A percentile compares a stretch with the other conserved stretches of the same genome.
Evolutionary conservation across 2,797 vertebrate genomes (phyloP).

Genomic region (Lophotriccus pileatus): DNA sequence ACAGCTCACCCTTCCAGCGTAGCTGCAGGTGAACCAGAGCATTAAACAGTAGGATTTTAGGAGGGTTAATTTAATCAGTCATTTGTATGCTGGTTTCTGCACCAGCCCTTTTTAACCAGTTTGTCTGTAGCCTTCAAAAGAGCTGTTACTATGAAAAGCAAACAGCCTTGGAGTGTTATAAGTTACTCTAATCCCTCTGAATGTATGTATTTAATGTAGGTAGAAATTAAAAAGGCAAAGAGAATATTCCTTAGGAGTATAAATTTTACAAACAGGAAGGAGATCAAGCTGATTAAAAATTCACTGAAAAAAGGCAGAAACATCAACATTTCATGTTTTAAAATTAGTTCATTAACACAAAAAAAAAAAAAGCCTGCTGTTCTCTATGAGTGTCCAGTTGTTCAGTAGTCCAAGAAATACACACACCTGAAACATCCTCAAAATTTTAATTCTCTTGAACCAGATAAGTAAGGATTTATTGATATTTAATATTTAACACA

Average conservation of each 20-base stretch:
- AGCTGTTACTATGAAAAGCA: neutral
- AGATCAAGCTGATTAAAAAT: neutral
- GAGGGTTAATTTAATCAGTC: neutral
- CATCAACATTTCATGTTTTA: neutral
- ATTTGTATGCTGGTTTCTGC: neutral
- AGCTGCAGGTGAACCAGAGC: neutral
- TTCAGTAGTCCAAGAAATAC: neutral
- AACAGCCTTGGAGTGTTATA: neutral
- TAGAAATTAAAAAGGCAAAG: neutral
- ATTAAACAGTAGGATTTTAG: neutral
- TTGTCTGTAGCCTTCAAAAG: neutral
- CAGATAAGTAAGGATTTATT: neutral
- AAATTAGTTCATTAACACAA: neutral
- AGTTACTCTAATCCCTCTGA: neutral
- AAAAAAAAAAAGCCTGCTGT: neutral
- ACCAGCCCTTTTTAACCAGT: neutral
- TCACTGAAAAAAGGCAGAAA: neutral
- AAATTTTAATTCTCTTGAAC: neutral
- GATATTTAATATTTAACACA: neutral
- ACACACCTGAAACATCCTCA: neutral
- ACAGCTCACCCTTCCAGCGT: neutral
- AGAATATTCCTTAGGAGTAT: neutral
- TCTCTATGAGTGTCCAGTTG: neutral
- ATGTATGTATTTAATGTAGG: neutral
- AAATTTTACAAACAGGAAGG: neutral